Evolutionary conservation across 2,888 invertebrate species (phyloP), one percentile per base, ranked within the genome.

Genomic region (Mellilla xanthometata): DNA sequence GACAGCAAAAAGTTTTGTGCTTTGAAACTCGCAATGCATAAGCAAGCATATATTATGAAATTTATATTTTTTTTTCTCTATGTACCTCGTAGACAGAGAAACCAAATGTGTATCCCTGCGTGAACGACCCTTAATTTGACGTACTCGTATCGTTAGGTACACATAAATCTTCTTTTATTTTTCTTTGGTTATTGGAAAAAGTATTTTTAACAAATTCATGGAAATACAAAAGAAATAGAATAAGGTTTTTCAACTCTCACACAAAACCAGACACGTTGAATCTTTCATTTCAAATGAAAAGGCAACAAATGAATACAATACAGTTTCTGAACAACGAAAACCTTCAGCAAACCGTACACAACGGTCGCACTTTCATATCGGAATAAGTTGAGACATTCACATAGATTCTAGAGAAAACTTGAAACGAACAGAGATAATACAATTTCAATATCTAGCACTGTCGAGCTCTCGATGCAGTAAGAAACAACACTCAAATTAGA

Each of bases 401-500:
- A 27, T 30, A 12, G 2, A 2, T 35, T 19, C 34, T 30, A 19
- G 12, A 39, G 12, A 10, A 33, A 36, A 46, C 11, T 35, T 27
- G 4, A 23, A 39, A 39, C 36, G 32, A 41, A 36, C 23, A 47
- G 38, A 41, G 15, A 41, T 41, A 36, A 36, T 26, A 41, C 36
- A 27, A 27, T 36, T 46, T 40, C 46, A 47, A 41, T 47, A 47
- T 41, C 26, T 9, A 28, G 22, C 24, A 27, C 22, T 2, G 4
- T 24, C 29, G 9, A 23, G 12, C 3, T 13, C n/a, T 12, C 27
- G 10, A 2, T 24, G 33, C 26, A 26, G 9, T 27, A 34, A 38
- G 46, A 29, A 47, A 47, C 34, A 33, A 39, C 26, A 32, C 38
- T 47, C 33, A 23, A 47, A 41, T 41, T 47, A 46, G 35, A 38